Base-by-base conservation (phyloP, 1,140 invertebrate species). In the Euglossa dilemma region DNA sequence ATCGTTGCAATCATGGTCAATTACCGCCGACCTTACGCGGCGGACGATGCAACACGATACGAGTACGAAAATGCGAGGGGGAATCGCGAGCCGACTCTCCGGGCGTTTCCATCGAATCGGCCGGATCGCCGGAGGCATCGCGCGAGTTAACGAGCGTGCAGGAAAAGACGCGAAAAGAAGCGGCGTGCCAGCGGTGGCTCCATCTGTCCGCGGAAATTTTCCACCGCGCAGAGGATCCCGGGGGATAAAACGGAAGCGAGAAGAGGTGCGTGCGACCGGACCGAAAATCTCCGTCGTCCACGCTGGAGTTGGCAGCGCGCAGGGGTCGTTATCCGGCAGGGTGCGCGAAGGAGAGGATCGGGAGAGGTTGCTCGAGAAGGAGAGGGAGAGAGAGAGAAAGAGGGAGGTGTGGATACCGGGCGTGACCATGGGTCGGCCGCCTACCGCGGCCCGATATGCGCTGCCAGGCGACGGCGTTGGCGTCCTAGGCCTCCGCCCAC, bases 401-500 rank as follows among this genome's bases (percentile, higher is more conserved):
- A 52, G 28, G 70, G 67, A 59, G 79, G 83, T 67, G 85, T 80
- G 50, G 70, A 70, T 70, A 56, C 56, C 59, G 54, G 72, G 83
- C 72, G 69, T 63, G 56, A 45, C 76, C 61, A 25, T 18, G 9
- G 67, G 50, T 72, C 43, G 23, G 56, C 66, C 82, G 69, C 82
- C 82, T 72, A 64, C 67, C 76, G 16, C 16, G 3, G 25, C 50
- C 28, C 43, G 36, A n/a, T 73, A 47, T 47, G 57, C 75, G 61
- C 18, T n/a, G 82, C 18, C 20, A 20, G 20, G 7, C 75, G 56
- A 70, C 82, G 69, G 71, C 56, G 70, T 66, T 74, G 86, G 82
- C 82, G 87, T 87, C 76, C 11, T 71, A 63, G 80, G 47, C 50
- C 79, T 56, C 80, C 87, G 89, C 89, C 87, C 78, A 83, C 63